phyloP scores from a whole-genome alignment of 2,113 vertebrate genomes.

The Tauraco erythrolophus region DNA sequence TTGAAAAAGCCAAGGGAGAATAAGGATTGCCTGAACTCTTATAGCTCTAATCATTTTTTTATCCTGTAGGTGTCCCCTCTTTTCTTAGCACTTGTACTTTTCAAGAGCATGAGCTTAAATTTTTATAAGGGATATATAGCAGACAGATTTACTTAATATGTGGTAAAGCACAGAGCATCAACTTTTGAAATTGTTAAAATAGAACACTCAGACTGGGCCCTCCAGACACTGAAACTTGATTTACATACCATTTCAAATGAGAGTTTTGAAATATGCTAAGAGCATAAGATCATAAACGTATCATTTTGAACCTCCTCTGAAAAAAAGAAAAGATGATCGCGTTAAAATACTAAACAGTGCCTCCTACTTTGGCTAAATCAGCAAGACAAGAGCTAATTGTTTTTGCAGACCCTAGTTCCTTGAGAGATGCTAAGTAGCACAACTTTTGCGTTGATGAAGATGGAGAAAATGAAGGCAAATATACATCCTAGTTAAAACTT shows the following conservation, averaged over 20 bases:
- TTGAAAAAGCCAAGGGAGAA: constrained; percentile 25
- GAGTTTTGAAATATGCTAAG: background rate
- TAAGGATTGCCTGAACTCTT: background rate
- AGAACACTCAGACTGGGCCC: background rate
- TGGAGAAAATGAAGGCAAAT: background rate
- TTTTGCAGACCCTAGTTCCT: background rate
- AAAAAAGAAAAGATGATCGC: background rate
- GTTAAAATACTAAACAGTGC: background rate
- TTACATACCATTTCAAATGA: background rate
- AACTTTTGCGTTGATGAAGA: background rate
- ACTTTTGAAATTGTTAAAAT: constrained; percentile 1
- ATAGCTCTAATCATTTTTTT: background rate
- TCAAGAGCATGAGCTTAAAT: constrained; percentile 28
- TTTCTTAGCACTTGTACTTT: background rate
- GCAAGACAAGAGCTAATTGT: background rate
- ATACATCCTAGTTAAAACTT: background rate
- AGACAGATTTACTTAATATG: constrained; percentile 25
- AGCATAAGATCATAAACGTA: accelerated
- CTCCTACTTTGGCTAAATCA: background rate
- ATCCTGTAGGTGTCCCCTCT: background rate
- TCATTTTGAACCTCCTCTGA: background rate
- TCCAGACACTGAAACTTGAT: background rate
- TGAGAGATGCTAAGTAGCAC: background rate
- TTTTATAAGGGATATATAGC: background rate
- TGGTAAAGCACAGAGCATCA: background rate